phyloP scores from a whole-genome alignment of 2,888 invertebrate genomes.

The Dioctria rufipes region DNA sequence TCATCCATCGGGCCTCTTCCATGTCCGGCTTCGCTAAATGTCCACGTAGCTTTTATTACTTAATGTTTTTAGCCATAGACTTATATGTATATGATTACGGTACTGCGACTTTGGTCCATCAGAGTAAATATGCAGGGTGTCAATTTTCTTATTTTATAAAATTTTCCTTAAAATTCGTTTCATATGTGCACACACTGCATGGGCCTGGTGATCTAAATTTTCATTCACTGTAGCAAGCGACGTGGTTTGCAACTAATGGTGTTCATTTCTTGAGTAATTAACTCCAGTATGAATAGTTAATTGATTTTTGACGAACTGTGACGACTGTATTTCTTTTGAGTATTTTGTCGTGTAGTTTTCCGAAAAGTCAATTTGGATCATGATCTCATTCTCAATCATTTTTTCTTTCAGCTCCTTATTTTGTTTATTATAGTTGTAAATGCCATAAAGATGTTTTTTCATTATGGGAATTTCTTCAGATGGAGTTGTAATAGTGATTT shows the following conservation, averaged over 20 bases:
- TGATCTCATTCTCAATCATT: not conserved
- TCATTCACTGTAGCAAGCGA: not conserved
- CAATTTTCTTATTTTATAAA: not conserved
- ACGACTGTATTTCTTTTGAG: not conserved
- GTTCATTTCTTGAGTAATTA: not conserved
- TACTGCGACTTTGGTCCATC: not conserved
- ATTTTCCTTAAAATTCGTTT: too few species aligned
- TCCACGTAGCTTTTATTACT: too few species aligned
- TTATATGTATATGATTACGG: not conserved
- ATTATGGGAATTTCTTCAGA: too few species aligned
- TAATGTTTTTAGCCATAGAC: not conserved
- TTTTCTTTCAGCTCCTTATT: not conserved
- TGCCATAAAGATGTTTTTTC: too few species aligned
- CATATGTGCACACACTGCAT: too few species aligned
- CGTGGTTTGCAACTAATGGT: not conserved
- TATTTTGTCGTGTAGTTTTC: not conserved
- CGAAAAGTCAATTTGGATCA: not conserved
- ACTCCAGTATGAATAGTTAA: conserved; percentile 2
- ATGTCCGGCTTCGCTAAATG: too few species aligned
- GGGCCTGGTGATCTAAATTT: not conserved
- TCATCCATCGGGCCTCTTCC: too few species aligned
- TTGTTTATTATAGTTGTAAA: too few species aligned
- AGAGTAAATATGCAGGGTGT: conserved; percentile 3
- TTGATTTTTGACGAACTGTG: not conserved
- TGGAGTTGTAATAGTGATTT: too few species aligned